Evolutionary conservation across 2,797 vertebrate species (phyloP), one percentile per base, ranked within the genome.

Genomic region (Carduelis carduelis): DNA sequence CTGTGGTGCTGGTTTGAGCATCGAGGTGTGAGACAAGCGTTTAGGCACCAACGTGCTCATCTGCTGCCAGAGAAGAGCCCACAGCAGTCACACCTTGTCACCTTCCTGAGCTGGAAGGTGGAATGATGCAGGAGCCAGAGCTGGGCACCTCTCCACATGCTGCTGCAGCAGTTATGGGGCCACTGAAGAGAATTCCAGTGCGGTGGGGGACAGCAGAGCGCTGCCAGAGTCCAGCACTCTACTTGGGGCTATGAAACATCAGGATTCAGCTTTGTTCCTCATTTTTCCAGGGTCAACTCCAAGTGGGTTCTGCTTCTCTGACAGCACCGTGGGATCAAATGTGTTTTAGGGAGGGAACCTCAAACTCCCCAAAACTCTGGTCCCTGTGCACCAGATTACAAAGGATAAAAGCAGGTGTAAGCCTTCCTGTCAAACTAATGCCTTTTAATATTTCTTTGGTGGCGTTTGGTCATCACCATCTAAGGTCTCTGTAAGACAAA

Each of bases 261-360:
- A 39, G 59, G 26, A 75, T 47, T 37, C 26, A 21, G 44, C 39
- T 80, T 70, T 27, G 28, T 3, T 15, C 32, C 34, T 64, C 41
- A 8, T 16, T 87, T 65, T 76, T 61, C 16, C 59, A 32, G 12
- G 18, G 22, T 57, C 30, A 76, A 32, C 0, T 13, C 12, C 39
- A 49, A 68, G 35, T 11, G 23, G 15, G 15, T 35, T 71, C 77
- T 79, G 43, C 26, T 57, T 64, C 57, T 44, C 37, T 7, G 23
- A 64, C 0, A 10, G 43, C 46, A 88, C 8, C 0, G 0, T 9
- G 34, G 34, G 50, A 77, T 53, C 37, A 61, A 49, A 49, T 0
- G 0, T 6, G 30, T 43, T 81, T 87, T 12, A 69, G 35, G 2
- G 2, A 55, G 24, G 41, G 80, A 76, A 74, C 20, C 35, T 66